Percentiles rank a stretch among this genome's conserved stretches.
phyloP scores from a whole-genome alignment of 2,797 vertebrate genomes.

The Myotis planiceps region DNA sequence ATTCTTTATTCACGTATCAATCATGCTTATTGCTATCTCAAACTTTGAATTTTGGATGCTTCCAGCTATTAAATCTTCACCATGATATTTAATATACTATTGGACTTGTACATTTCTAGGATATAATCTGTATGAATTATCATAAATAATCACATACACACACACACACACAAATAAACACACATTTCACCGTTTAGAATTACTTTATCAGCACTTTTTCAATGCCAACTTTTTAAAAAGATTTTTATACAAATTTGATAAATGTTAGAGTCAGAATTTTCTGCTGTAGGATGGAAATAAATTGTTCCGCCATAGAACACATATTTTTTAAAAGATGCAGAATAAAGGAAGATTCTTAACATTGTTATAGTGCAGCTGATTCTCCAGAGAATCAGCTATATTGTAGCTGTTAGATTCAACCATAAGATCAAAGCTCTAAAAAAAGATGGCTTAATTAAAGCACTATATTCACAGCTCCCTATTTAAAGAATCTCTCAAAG shows the following conservation, averaged over 20 bases:
- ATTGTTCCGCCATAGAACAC: background rate
- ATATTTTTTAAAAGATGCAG: background rate
- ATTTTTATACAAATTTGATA: background rate
- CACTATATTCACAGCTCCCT: background rate
- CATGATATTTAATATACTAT: background rate
- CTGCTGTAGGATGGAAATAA: background rate
- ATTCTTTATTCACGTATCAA: background rate
- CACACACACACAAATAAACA: too few relatives aligned
- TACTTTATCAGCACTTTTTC: background rate
- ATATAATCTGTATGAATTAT: background rate
- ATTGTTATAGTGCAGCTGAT: background rate
- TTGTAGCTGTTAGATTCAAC: conserved; percentile 6
- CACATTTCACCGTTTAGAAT: background rate
- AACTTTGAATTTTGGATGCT: background rate
- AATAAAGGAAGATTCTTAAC: background rate
- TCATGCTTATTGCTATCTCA: background rate
- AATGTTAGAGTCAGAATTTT: background rate
- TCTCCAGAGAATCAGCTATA: background rate
- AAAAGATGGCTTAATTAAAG: conserved; percentile 53
- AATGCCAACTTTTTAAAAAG: background rate
- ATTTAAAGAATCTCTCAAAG: conserved; percentile 41
- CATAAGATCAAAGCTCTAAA: conserved; percentile 5
- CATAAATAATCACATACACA: background rate
- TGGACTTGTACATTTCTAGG: background rate
- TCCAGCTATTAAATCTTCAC: background rate